These are phyloP conservation scores for Drosophila pruinosa DNA, from an alignment of 1,140 invertebrate species.

Conservation along the genomic window DNA sequence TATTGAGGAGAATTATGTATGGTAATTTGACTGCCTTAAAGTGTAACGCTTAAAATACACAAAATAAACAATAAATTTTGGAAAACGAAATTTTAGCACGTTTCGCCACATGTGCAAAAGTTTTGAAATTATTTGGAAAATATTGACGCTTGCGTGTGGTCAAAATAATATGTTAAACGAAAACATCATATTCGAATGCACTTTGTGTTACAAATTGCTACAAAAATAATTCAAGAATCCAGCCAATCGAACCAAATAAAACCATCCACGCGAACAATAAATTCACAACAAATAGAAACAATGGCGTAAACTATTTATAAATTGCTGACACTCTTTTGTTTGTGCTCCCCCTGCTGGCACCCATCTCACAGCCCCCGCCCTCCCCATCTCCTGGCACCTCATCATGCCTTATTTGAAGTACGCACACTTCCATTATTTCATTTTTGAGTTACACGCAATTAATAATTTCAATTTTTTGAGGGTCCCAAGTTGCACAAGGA, in stretches of 20 bases:
- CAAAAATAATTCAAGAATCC: slow-evolving; percentile 31
- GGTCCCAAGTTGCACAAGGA: slow-evolving; percentile 51
- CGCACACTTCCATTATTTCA: slow-evolving; percentile 66
- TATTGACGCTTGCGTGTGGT: slow-evolving; percentile 64
- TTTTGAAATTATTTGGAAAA: slow-evolving; percentile 70
- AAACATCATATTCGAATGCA: slow-evolving; percentile 54
- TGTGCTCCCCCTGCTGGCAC: neutral
- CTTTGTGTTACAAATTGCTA: slow-evolving; percentile 35
- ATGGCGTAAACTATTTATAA: slow-evolving; percentile 75
- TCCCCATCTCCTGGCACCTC: slow-evolving; percentile 1
- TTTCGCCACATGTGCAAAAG: slow-evolving; percentile 78
- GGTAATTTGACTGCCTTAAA: slow-evolving; percentile 60
- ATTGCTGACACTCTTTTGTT: slow-evolving; percentile 77
- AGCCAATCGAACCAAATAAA: slow-evolving; percentile 30
- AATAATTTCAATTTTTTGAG: slow-evolving; percentile 60
- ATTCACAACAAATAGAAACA: slow-evolving; percentile 72
- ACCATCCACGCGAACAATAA: slow-evolving; percentile 24
- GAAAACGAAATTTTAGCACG: slow-evolving; percentile 73
- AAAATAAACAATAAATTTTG: slow-evolving; percentile 73
- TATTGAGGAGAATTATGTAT: slow-evolving; percentile 13
- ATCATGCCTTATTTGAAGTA: slow-evolving; percentile 32
- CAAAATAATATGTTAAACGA: slow-evolving; percentile 2
- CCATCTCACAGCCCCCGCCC: too few relatives aligned
- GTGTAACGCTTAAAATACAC: slow-evolving; percentile 77
- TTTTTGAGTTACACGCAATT: slow-evolving; percentile 77